Evolutionary conservation across 2,888 invertebrate genomes (phyloP), one percentile per base, ranked within the genome.

Genomic region (Elegia similella): DNA sequence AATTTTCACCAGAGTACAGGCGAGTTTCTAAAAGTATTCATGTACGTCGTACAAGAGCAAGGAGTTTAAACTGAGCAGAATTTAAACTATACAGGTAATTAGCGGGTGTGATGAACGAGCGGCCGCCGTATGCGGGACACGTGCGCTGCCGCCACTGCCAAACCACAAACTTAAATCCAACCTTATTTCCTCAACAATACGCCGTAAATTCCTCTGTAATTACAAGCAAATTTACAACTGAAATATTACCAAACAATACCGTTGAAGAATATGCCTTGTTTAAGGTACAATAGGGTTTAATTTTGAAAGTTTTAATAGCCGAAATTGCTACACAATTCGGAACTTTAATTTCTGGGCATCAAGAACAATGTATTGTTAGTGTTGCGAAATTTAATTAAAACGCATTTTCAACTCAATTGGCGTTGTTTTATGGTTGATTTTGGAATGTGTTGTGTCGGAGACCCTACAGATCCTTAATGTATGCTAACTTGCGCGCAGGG

Each of bases 31-130:
- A 50, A 50, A 34, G 12, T 50, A 50, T 50, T 50, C 50, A 50
- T 50, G 50, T 17, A 16, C 34, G 50, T 34, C 16, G 50, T 34
- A 38, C 15, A 34, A 17, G 38, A 38, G 44, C 44, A 15, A 48
- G 10, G 48, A 43, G 59, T 60, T 66, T 63, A 64, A 65, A 64
- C 62, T 61, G 67, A 65, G 63, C 61, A 56, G 66, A 71, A 67
- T 69, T 65, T 69, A 65, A 71, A 69, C 66, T 68, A 65, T 63
- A 65, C 63, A 62, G 66, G 66, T 69, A 72, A 72, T 70, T 68
- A 72, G 70, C 66, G 66, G 66, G 59, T 61, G 64, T 66, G 69
- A 72, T 70, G 68, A 65, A 70, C 65, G 71, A 61, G 58, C 59
- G 52, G 42, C 32, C 52, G 13, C 43, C 52, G 44, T 58, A 63